These are phyloP conservation scores for Felis catus DNA, from an alignment of 2,113 vertebrate species.

Conservation along the genomic window F.catus_Fca126_mat1.0 CM031413.1:39753001-39753500, in stretches of 20 bases:
- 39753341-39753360: conserved; percentile 12
- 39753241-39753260: not conserved
- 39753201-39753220: not conserved
- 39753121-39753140: not conserved
- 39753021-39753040: not conserved
- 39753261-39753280: conserved; percentile 25
- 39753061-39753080: not conserved
- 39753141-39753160: not conserved
- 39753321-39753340: not conserved
- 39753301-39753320: not conserved
- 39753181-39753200: not conserved
- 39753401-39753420: not conserved
- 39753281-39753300: not conserved
- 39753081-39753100: not conserved
- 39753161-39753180: not conserved
- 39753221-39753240: not conserved
- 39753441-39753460: too few species aligned
- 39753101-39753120: not conserved
- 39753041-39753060: not conserved
- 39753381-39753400: not conserved
- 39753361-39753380: not conserved
- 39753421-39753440: not conserved
- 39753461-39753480: too few species aligned
- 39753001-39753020: not conserved
- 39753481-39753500: too few species aligned